These are phyloP conservation scores for Acronicta alni DNA, from an alignment of 2,888 invertebrate genomes.

Conservation along the genomic window DNA sequence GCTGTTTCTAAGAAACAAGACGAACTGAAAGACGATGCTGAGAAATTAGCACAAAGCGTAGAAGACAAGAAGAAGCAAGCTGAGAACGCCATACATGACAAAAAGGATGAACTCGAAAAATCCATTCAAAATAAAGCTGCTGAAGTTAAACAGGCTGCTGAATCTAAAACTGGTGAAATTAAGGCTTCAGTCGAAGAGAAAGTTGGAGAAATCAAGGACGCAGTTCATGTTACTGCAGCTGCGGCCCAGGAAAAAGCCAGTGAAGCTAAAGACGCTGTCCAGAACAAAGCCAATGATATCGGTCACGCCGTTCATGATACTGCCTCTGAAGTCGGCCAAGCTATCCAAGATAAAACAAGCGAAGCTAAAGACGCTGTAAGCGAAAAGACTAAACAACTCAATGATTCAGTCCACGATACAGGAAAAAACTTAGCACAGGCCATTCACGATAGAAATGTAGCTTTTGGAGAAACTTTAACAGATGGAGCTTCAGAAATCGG, in stretches of 20 bases:
- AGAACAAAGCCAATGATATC: constrained; percentile 57
- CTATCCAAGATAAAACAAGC: constrained; percentile 60
- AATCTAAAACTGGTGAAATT: constrained; percentile 57
- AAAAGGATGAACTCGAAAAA: constrained; percentile 64
- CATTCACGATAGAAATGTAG: constrained; percentile 55
- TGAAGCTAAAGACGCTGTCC: constrained; percentile 50
- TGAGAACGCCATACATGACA: constrained; percentile 63
- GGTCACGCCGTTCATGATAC: constrained; percentile 58
- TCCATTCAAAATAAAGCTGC: constrained; percentile 62
- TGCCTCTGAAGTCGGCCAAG: constrained; percentile 55
- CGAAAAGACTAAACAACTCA: constrained; percentile 61
- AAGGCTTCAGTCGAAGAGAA: constrained; percentile 65
- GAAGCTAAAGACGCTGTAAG: constrained; percentile 59
- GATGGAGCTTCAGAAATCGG: constrained; percentile 57
- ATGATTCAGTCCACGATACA: constrained; percentile 62
- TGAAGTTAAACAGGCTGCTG: constrained; percentile 60
- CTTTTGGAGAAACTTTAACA: constrained; percentile 52
- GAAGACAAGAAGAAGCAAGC: constrained; percentile 66
- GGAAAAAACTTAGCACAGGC: constrained; percentile 59
- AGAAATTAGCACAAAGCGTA: constrained; percentile 59
- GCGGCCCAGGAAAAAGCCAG: constrained; percentile 53
- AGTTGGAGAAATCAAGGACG: constrained; percentile 64
- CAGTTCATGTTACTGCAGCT: constrained; percentile 54
- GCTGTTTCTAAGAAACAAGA: constrained; percentile 68
- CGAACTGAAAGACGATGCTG: constrained; percentile 67